Evolutionary conservation across 92 coral and sea anemone species (phyloP).

Genomic region (Siderastrea siderea): DNA sequence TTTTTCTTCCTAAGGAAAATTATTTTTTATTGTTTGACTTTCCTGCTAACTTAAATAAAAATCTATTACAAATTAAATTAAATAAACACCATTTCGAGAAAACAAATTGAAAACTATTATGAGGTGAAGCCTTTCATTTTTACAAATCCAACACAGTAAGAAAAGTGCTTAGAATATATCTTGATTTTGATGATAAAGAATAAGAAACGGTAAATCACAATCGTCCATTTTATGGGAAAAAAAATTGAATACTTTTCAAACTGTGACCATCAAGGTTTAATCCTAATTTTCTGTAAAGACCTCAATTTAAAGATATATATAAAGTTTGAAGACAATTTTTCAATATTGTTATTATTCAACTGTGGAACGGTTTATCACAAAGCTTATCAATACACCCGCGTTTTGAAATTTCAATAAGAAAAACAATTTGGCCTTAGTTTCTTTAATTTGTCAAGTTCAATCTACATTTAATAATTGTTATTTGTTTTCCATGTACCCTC

Average conservation of each 20-base stretch:
- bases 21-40: constrained; percentile 2
- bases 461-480: neutral
- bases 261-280: neutral
- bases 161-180: neutral
- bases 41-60: constrained; percentile 14
- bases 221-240: no score
- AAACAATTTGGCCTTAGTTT: neutral
- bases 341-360: constrained; percentile 5
- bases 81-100: constrained; percentile 8
- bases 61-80: constrained; percentile 12
- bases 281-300: neutral
- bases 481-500: constrained; percentile 1
- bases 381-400: neutral
- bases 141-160: neutral
- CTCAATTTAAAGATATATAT: neutral
- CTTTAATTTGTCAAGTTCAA: neutral
- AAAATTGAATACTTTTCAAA: neutral
- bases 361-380: neutral
- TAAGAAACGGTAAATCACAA: no score
- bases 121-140: neutral
- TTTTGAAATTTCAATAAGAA: neutral
- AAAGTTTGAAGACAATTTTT: neutral
- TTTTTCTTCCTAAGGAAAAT: neutral
- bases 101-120: neutral
- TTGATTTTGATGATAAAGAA: no score